Evolutionary conservation across 2,113 vertebrate species (phyloP).

Genomic region (Benthochromis sp.): DNA sequence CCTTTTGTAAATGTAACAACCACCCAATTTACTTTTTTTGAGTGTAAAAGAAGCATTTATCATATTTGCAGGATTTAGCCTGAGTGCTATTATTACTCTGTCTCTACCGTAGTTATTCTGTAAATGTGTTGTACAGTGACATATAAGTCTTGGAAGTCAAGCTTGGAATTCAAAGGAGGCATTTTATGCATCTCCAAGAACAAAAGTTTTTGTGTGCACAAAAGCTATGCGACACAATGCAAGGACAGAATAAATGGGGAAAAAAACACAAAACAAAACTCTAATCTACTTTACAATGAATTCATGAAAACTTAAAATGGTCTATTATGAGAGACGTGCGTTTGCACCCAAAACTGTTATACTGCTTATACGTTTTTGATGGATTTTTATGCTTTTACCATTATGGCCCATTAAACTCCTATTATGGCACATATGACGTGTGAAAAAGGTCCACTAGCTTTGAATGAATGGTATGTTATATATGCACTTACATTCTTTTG

Average conservation of each 20-base stretch:
- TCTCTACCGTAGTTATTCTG: not conserved
- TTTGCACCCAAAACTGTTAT: not conserved
- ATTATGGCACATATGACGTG: not conserved
- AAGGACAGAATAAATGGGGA: not conserved
- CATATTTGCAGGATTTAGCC: not conserved
- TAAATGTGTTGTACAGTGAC: not conserved
- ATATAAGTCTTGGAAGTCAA: not conserved
- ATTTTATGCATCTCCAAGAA: not conserved
- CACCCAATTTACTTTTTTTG: not conserved
- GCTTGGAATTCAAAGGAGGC: not conserved
- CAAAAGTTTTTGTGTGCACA: not conserved
- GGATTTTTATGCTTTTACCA: not conserved
- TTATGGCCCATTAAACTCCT: not conserved
- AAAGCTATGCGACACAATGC: not conserved
- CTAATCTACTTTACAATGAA: not conserved
- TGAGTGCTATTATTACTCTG: not conserved
- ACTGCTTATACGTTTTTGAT: not conserved
- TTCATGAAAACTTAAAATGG: not conserved
- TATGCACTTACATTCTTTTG: not conserved
- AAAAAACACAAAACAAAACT: not conserved
- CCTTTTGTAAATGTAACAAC: not conserved
- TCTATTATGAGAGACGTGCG: not conserved
- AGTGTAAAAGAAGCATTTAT: not conserved
- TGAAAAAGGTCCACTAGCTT: not conserved
- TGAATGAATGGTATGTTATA: not conserved